Percentiles rank a stretch among this genome's conserved stretches.
phyloP scores from a whole-genome alignment of 53 echinoderm and acorn worm species.

The Astropecten irregularis region DNA sequence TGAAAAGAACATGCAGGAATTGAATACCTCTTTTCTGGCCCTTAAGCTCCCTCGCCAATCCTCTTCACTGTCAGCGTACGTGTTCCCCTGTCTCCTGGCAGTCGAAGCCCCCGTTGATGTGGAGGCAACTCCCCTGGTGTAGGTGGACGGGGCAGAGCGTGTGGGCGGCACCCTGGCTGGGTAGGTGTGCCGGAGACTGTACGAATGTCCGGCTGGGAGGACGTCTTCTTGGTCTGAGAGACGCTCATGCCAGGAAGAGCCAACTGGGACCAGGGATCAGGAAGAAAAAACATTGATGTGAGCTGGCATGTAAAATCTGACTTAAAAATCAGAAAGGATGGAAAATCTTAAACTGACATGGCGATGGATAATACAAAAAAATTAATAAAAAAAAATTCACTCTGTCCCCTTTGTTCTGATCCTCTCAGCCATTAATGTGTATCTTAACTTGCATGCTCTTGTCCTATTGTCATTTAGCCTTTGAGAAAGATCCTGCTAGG shows the following conservation, averaged over 20 bases:
- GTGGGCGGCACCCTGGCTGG: no score
- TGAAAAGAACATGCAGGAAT: no score
- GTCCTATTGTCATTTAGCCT: no score
- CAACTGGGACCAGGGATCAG: constrained; percentile 6
- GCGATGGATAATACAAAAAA: no score
- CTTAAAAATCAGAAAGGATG: no score
- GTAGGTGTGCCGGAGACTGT: constrained; percentile 23
- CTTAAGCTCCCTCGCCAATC: background rate
- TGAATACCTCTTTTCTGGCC: constrained; percentile 16
- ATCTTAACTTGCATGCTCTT: no score
- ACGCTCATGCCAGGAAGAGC: constrained; percentile 4
- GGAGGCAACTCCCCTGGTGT: background rate
- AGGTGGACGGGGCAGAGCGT: no score
- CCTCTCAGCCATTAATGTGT: no score
- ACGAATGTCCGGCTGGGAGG: background rate
- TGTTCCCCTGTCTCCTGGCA: background rate
- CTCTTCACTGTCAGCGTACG: background rate
- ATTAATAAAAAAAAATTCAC: background rate
- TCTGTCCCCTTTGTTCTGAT: no score
- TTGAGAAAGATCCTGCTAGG: no score
- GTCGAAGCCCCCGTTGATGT: background rate
- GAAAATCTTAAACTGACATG: no score
- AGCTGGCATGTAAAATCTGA: background rate
- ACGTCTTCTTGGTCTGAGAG: background rate
- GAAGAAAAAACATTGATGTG: background rate